phyloP scores from a whole-genome alignment of 2,888 invertebrate genomes.

The Steromphala cineraria region DNA sequence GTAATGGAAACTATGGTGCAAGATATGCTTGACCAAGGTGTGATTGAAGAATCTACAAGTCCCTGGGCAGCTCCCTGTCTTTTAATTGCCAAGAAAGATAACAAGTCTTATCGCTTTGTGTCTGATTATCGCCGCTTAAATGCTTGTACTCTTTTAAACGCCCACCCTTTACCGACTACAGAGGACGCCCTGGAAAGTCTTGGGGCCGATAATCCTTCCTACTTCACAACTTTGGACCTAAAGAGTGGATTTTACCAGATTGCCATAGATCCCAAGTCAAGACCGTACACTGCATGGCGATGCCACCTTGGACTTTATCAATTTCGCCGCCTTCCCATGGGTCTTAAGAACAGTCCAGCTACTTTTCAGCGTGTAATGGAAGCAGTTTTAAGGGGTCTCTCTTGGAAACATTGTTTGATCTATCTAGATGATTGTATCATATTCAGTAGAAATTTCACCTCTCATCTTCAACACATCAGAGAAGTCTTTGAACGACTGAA shows the following conservation, averaged over 20 bases:
- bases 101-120: not conserved
- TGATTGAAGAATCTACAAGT: slow-evolving; percentile 4
- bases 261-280: not conserved
- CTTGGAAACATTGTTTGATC: slow-evolving; percentile 7
- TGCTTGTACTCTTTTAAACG: not conserved
- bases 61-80: slow-evolving; percentile 10
- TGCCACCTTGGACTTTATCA: slow-evolving; percentile 2
- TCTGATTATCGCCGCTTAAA: not conserved
- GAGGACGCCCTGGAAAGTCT: not conserved
- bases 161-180: not conserved
- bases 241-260: not conserved
- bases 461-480: not conserved
- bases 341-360: slow-evolving; percentile 11
- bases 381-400: not conserved
- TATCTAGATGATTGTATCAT: slow-evolving; percentile 14
- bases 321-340: not conserved
- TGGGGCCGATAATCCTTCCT: not conserved
- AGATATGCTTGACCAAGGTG: not conserved
- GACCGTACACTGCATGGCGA: not conserved
- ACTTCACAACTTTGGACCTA: slow-evolving; percentile 1
- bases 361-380: slow-evolving; percentile 5
- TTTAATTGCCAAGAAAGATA: not conserved
- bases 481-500: slow-evolving; percentile 19
- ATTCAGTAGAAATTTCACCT: not conserved
- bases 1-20: not conserved